Conservation (phyloP, 2,113 vertebrate species). For the Microtus pennsylvanicus region DNA sequence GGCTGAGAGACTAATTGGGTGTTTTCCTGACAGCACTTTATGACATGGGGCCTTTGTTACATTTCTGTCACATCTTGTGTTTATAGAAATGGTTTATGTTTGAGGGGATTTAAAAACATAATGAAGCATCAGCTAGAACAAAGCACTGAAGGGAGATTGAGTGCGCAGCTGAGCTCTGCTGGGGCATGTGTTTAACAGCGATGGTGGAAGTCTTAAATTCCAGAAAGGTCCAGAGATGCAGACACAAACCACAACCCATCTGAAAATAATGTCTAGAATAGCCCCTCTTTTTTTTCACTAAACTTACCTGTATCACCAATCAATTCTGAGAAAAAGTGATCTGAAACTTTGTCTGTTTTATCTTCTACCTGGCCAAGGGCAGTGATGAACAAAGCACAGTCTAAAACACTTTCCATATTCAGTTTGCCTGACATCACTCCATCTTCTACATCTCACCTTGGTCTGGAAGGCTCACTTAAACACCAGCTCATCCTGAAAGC, state of each 20-base stretch:
- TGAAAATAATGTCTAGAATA: neutral
- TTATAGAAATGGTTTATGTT: conserved; percentile 63
- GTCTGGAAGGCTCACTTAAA: neutral
- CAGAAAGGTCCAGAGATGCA: neutral
- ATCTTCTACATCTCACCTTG: neutral
- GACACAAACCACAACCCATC: neutral
- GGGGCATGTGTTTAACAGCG: neutral
- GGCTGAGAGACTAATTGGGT: conserved; percentile 45
- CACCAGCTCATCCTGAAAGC: neutral
- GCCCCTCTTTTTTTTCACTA: neutral
- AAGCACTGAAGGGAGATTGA: neutral
- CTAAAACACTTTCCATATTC: neutral
- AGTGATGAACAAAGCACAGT: neutral
- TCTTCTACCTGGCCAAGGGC: neutral
- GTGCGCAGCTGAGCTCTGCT: neutral
- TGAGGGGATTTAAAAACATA: conserved; percentile 54
- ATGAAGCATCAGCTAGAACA: neutral
- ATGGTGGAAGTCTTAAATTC: neutral
- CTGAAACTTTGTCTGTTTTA: neutral
- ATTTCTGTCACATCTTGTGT: conserved; percentile 66
- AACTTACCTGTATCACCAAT: neutral
- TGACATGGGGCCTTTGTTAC: conserved; percentile 8
- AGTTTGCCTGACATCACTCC: neutral
- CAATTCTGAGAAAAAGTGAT: neutral
- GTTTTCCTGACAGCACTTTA: conserved; percentile 51